Conservation (phyloP, 2,797 vertebrate species). For the Alca torda region DNA sequence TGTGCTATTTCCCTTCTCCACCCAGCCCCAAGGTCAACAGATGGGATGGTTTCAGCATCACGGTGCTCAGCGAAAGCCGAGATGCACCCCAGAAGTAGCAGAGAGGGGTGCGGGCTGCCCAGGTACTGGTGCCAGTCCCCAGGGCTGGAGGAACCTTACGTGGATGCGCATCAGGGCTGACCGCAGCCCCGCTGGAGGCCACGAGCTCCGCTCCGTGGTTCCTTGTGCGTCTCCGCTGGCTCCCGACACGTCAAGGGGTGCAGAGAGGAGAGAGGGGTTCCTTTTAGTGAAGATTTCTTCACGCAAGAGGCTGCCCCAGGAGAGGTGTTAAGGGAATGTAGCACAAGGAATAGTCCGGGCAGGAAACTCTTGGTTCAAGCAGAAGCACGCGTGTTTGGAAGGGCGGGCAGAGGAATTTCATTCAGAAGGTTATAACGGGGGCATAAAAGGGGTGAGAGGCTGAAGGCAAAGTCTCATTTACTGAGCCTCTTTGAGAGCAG, state of each 20-base stretch:
- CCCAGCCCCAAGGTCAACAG: neutral
- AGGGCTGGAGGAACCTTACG: neutral
- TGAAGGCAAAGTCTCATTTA: neutral
- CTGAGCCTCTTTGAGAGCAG: neutral
- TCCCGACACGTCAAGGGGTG: neutral
- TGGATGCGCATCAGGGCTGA: neutral
- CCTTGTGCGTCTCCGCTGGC: neutral
- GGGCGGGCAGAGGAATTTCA: neutral
- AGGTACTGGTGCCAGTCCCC: neutral
- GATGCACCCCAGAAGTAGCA: neutral
- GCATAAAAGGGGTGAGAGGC: neutral
- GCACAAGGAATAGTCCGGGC: neutral
- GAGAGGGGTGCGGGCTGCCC: neutral
- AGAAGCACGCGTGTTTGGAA: neutral
- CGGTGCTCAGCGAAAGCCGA: neutral
- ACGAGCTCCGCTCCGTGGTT: fast-evolving
- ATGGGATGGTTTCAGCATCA: neutral
- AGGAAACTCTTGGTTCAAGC: neutral
- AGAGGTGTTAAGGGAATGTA: neutral
- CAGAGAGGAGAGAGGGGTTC: neutral
- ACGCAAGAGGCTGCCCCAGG: neutral
- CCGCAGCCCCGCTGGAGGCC: neutral
- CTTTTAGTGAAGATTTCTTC: neutral
- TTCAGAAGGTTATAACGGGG: neutral
- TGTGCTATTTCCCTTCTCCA: neutral